Conservation (phyloP, 2,888 invertebrate genomes). For the Hedya salicella region DNA sequence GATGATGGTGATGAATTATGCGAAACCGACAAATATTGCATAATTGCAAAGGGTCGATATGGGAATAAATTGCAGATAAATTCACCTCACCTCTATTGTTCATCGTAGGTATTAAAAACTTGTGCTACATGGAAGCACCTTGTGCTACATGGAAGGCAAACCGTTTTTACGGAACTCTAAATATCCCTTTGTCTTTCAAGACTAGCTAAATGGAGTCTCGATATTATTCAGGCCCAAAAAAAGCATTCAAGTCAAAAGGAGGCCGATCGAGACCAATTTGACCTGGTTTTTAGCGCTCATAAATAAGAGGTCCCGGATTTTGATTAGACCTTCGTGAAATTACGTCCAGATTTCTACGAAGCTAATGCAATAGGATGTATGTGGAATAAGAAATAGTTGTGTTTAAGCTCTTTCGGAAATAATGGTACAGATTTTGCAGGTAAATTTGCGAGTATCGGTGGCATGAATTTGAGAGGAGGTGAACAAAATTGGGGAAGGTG, state of each 20-base stretch:
- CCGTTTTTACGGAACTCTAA: constrained; percentile 9
- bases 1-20: too few relatives aligned
- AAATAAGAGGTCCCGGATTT: constrained; percentile 58
- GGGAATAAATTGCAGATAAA: too few relatives aligned
- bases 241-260: constrained; percentile 50
- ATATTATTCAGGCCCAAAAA: constrained; percentile 48
- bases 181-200: neutral
- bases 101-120: too few relatives aligned
- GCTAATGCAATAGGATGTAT: neutral
- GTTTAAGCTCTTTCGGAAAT: constrained; percentile 1
- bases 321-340: constrained; percentile 30
- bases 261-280: constrained; percentile 55
- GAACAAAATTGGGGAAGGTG: constrained; percentile 28
- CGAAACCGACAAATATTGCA: too few relatives aligned
- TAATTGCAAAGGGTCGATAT: too few relatives aligned
- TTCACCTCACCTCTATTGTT: too few relatives aligned
- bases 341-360: constrained; percentile 6
- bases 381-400: neutral
- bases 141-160: too few relatives aligned
- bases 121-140: too few relatives aligned
- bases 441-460: constrained; percentile 21
- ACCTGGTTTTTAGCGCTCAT: constrained; percentile 57
- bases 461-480: constrained; percentile 26
- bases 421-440: constrained; percentile 16
- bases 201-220: constrained; percentile 11